Evolutionary conservation across 2,888 invertebrate species (phyloP), one percentile per base, ranked within the genome.

Genomic region (Dicyrtomina minuta): DNA sequence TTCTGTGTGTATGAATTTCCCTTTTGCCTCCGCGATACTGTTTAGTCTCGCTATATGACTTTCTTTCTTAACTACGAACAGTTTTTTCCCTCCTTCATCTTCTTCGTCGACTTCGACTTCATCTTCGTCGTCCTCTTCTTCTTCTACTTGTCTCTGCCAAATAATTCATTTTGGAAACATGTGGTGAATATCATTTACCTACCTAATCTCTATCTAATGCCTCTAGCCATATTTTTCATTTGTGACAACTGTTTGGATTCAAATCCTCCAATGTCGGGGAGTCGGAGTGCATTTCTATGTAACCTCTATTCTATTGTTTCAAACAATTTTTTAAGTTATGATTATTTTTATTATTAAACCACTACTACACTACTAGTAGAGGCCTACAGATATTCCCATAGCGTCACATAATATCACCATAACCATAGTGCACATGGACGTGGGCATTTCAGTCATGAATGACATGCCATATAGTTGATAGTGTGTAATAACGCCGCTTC

Each of bases 111-210:
- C 44, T 49, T 44, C 43, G 20, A 51, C 64, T 64, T 49, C 46
- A 33, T 53, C 64, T 62, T n/a, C 51, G 1, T 41, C 41, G 39
- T 43, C 60, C 49, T 15, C 49, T 62, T n/a, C 49, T 49, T 20
- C 64, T 49, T 22, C 43, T 41, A 20, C 65, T 65, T 65, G 65
- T 55, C 65, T 65, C 65, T 60, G 68, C 68, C 68, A 68, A 68
- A 68, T 68, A 68, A 68, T 68, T 68, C 68, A 68, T 68, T 68
- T 59, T 53, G 68, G 68, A 60, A 68, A 68, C 68, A 68, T 68
- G 60, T 68, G 68, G 60, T 60, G 68, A 60, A 68, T 68, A 68
- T 68, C 60, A 68, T 68, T 68, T 68, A 61, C 68, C 60, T 68
- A 58, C 66, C 58, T 59, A 59, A 53, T 68, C 60, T 68, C 43